Base-by-base conservation (phyloP, 2,113 vertebrate species). In the Pipa parva region DNA sequence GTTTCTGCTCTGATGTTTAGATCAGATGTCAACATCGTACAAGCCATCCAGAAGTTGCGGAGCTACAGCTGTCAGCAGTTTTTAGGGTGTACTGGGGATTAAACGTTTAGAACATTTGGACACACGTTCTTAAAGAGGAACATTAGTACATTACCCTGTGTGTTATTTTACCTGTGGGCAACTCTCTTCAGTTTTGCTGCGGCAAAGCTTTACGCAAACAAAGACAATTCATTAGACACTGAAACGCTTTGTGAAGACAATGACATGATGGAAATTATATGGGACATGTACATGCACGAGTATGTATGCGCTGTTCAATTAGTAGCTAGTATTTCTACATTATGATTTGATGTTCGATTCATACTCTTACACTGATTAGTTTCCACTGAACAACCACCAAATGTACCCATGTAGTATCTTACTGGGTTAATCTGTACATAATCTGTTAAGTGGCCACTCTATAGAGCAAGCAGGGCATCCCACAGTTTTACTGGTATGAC, bases 161-260 rank as follows among this genome's bases (percentile, higher is more conserved):
- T 65, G 75, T 59, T 42, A 59, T 81, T 84, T 91, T 90, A 90
- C 89, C 89, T 91, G 83, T 63, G 85, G 83, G 83, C 88, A 90
- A 87, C 76, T 87, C 79, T 90, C 88, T 87, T 87, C 78, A 83
- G 85, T 81, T 77, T 89, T 88, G 87, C 88, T 87, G 85, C 0
- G 85, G 88, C 88, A 90, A 85, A 90, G 88, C 88, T 91, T 85
- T 86, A 84, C 71, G 74, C 81, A 88, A 89, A 90, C 72, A 88
- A 80, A 90, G 85, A 90, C 79, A 89, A 76, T 79, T 78, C 73
- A 84, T 87, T 88, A 90, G 84, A 86, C 72, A 80, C 67, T 74
- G 74, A 63, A 36, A 84, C 71, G n/a, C 1, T 15, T n/a, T 7
- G 13, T n/a, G 39, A 13, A n/a, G 10, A 42, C 39, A 39, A 33